Evolutionary conservation across 1,140 invertebrate genomes (phyloP).

Genomic region (Cyclargus thomasi): DNA sequence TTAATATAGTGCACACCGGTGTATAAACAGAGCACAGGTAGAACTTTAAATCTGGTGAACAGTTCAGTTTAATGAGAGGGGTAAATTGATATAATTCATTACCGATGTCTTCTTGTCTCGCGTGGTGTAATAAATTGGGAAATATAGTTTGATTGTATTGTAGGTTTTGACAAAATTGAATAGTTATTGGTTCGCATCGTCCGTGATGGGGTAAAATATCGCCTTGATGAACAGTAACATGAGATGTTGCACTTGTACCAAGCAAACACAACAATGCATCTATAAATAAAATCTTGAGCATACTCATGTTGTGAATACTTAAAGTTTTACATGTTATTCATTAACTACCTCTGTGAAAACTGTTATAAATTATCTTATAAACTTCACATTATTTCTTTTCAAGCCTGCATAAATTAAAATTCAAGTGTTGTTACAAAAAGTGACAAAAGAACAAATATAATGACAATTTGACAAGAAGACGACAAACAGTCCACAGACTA

Average conservation of each 20-base stretch:
- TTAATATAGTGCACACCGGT: constrained; percentile 96
- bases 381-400: constrained; percentile 2
- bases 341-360: not conserved
- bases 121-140: constrained; percentile 95
- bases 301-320: constrained; percentile 41
- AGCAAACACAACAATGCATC: constrained; percentile 49
- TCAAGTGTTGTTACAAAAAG: too few relatives aligned
- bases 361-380: constrained; percentile 1
- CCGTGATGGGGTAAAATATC: constrained; percentile 83
- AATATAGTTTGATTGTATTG: constrained; percentile 97
- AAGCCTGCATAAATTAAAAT: not conserved
- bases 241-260: constrained; percentile 50
- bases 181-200: constrained; percentile 94
- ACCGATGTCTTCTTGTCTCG: constrained; percentile 96
- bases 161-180: constrained; percentile 93
- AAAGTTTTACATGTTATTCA: constrained; percentile 4
- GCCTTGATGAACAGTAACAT: constrained; percentile 65
- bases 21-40: constrained; percentile 97
- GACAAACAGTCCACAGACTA: too few relatives aligned
- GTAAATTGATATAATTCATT: constrained; percentile 95
- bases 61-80: constrained; percentile 96
- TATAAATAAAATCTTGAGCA: constrained; percentile 41
- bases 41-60: constrained; percentile 94
- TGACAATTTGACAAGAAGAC: too few relatives aligned
- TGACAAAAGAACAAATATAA: too few relatives aligned